These are phyloP conservation scores for Malacoraja senta DNA, from an alignment of 2,797 vertebrate species.

Conservation along the genomic window DNA sequence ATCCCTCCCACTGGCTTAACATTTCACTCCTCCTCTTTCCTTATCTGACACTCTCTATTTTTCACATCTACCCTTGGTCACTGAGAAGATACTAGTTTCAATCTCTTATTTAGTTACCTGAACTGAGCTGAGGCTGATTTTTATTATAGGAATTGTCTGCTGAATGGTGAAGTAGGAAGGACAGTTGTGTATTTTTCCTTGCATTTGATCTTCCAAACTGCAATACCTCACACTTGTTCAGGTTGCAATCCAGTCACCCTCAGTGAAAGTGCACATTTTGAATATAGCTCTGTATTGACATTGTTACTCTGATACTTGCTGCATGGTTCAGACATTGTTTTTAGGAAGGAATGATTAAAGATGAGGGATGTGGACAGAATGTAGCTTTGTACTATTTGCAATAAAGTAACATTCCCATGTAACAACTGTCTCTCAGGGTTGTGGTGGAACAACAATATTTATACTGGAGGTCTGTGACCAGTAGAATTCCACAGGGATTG, in stretches of 20 bases:
- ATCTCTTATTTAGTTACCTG: background rate
- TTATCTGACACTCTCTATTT: no score
- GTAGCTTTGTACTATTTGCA: background rate
- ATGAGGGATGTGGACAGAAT: no score
- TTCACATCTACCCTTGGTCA: no score
- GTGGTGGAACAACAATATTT: no score
- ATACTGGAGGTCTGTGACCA: no score
- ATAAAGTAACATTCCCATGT: background rate
- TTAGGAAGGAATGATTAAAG: background rate
- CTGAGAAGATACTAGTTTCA: background rate
- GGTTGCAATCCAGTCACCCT: background rate
- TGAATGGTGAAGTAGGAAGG: background rate
- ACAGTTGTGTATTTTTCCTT: no score
- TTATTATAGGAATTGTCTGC: background rate
- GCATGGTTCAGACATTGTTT: background rate
- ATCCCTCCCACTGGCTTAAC: no score
- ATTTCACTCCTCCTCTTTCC: no score
- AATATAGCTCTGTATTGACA: background rate
- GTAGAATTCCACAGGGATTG: no score
- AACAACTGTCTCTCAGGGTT: background rate
- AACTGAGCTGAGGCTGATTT: background rate
- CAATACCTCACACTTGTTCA: no score
- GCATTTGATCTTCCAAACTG: no score
- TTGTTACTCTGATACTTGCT: background rate
- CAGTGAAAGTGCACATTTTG: background rate